Percentiles rank a stretch among this genome's conserved stretches.
Evolutionary conservation across 37 sponge, comb jelly and placozoan genomes (phyloP).

Genomic region (Theonella swinhoei): DNA sequence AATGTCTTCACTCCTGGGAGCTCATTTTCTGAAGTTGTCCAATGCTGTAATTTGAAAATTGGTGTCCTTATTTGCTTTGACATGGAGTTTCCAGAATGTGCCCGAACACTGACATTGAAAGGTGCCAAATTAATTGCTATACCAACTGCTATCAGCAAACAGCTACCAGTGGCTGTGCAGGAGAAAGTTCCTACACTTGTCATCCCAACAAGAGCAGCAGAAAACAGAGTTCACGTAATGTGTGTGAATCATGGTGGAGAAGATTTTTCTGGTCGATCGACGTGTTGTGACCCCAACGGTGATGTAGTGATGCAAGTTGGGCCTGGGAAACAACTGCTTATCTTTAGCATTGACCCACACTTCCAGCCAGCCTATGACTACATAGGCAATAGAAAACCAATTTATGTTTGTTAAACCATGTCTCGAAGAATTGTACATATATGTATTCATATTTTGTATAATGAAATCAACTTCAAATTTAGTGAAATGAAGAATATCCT

Average conservation of each 20-base stretch:
- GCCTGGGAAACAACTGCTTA: background rate
- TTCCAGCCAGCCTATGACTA: background rate
- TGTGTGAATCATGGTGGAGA: constrained; percentile 49
- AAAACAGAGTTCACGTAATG: constrained; percentile 53
- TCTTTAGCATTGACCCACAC: background rate
- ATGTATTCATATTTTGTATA: too few relatives aligned
- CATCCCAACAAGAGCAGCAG: constrained; percentile 26
- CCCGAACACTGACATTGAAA: constrained; percentile 23
- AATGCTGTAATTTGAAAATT: constrained; percentile 54
- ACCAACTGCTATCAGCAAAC: constrained; percentile 30
- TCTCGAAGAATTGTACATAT: too few relatives aligned
- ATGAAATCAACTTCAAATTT: too few relatives aligned
- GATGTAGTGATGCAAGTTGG: constrained; percentile 17
- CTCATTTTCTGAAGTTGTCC: constrained; percentile 9
- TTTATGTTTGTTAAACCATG: too few relatives aligned
- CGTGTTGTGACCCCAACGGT: constrained; percentile 21
- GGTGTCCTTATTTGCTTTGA: constrained; percentile 68
- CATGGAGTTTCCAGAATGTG: constrained; percentile 58
- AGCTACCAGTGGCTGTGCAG: background rate
- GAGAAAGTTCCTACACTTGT: background rate
- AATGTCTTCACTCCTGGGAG: constrained; percentile 47
- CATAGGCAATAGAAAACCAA: background rate
- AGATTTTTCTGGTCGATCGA: constrained; percentile 9
- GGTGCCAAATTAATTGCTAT: constrained; percentile 48
- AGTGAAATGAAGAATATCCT: too few relatives aligned